Base-by-base conservation (phyloP, 2,113 vertebrate species). In the Corvus hawaiiensis region DNA sequence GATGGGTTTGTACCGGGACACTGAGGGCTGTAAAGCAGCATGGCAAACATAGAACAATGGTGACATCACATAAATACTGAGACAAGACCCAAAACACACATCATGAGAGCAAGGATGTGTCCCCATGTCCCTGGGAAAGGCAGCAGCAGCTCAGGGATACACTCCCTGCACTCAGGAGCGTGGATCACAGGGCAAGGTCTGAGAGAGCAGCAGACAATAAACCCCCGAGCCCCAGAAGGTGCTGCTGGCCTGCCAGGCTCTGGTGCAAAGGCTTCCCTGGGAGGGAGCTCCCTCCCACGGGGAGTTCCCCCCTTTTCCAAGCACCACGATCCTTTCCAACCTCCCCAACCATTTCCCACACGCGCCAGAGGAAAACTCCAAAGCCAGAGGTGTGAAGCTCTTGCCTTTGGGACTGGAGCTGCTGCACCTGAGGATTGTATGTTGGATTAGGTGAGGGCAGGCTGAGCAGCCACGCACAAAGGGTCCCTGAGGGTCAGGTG, bases 391-490 rank as follows among this genome's bases (percentile, higher is more conserved):
- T 9, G 22, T 1, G 37, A 2, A 28, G 27, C 27, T 78, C 20
- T 4, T 23, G 59, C 43, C 68, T 37, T 32, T 22, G 73, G 11
- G 67, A 33, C 18, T 13, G 84, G 11, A 12, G 22, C n/a, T 46
- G 64, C 15, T 18, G 83, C n/a, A 18, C 13, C 71, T 1, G 56
- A 39, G 56, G 54, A 48, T 39, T 26, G 6, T 2, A 0, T 1
- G 41, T 0, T 10, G 3, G 0, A 0, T 3, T 1, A 8, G 64
- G 44, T 5, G 55, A 28, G 4, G 6, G 21, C 54, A 46, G 62
- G 41, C 43, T 35, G 27, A 7, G 6, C 33, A 54, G 66, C 30
- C 37, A 37, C 28, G 24, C 55, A 5, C 35, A 6, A 4, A 43
- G 69, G 16, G 24, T 4, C 41, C 8, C 46, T 0, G n/a, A 41